These are phyloP conservation scores for Hepsetus odoe DNA, from an alignment of 2,113 vertebrate species.

Conservation along the genomic window DNA sequence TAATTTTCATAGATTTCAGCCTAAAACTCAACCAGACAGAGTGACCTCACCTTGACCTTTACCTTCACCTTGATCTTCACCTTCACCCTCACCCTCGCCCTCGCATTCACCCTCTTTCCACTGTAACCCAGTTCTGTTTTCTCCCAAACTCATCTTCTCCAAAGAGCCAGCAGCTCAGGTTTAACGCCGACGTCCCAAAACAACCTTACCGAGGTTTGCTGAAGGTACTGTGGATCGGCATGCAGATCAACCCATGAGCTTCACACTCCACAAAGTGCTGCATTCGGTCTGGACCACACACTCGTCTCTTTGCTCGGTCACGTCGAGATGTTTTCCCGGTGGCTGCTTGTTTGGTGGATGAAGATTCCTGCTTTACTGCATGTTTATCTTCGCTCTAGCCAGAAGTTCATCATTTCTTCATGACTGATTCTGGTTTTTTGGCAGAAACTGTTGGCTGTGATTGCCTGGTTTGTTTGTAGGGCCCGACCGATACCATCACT, in stretches of 20 bases:
- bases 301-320: not conserved
- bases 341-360: not conserved
- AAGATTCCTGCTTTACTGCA: not conserved
- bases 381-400: too few species aligned
- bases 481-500: too few species aligned
- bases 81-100: slow-evolving; percentile 65
- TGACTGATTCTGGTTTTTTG: too few species aligned
- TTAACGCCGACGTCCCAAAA: slow-evolving; percentile 92
- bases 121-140: slow-evolving; percentile 50
- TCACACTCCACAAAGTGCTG: slow-evolving; percentile 44
- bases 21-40: too few species aligned
- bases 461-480: too few species aligned
- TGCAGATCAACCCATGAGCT: slow-evolving; percentile 53
- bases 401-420: too few species aligned
- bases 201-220: slow-evolving; percentile 91
- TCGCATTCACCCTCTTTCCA: slow-evolving; percentile 67
- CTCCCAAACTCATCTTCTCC: slow-evolving; percentile 78
- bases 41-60: too few species aligned
- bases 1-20: too few species aligned
- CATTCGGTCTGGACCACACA: slow-evolving; percentile 4
- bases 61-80: too few species aligned
- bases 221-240: slow-evolving; percentile 87
- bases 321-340: not conserved
- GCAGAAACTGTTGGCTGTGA: too few species aligned
- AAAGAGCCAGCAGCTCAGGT: slow-evolving; percentile 95